A percentile compares a stretch with the other conserved stretches of the same genome.
Evolutionary conservation across 1,140 invertebrate species (phyloP).

Genomic region (Apolygus lucorum): DNA sequence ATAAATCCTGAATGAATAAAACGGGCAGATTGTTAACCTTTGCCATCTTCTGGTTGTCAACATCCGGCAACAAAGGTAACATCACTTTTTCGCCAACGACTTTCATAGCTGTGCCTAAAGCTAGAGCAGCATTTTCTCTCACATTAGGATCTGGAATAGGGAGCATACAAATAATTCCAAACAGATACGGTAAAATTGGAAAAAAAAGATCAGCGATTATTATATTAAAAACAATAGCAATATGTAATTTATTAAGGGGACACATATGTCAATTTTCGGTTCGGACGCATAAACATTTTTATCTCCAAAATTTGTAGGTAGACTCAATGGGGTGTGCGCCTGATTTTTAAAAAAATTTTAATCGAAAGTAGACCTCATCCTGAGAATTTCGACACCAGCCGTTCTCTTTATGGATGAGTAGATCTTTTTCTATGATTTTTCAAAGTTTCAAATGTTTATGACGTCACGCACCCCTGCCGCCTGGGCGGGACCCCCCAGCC

Average conservation of each 20-base stretch:
- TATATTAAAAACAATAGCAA: background rate
- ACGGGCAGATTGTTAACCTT: conserved; percentile 52
- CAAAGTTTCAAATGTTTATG: no score
- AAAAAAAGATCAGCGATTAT: background rate
- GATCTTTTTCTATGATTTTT: no score
- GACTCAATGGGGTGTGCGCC: background rate
- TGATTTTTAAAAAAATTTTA: no score
- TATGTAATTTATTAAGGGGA: background rate
- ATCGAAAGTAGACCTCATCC: no score
- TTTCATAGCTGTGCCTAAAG: conserved; percentile 89
- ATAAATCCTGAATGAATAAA: background rate
- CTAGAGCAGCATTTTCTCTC: conserved; percentile 76
- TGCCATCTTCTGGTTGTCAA: conserved; percentile 84
- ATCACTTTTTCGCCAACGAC: conserved; percentile 87
- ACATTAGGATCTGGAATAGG: conserved; percentile 65
- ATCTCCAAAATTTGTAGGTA: background rate
- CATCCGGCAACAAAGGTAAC: conserved; percentile 71
- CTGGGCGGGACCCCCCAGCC: no score
- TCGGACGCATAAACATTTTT: background rate
- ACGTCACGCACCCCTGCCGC: no score
- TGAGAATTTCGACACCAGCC: no score
- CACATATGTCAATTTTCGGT: no score
- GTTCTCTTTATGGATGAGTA: no score
- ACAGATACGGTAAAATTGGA: background rate
- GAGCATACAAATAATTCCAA: no score